Evolutionary conservation across 1,140 invertebrate genomes (phyloP), one percentile per base, ranked within the genome.

Genomic region (Aphelenchoides fujianensis): DNA sequence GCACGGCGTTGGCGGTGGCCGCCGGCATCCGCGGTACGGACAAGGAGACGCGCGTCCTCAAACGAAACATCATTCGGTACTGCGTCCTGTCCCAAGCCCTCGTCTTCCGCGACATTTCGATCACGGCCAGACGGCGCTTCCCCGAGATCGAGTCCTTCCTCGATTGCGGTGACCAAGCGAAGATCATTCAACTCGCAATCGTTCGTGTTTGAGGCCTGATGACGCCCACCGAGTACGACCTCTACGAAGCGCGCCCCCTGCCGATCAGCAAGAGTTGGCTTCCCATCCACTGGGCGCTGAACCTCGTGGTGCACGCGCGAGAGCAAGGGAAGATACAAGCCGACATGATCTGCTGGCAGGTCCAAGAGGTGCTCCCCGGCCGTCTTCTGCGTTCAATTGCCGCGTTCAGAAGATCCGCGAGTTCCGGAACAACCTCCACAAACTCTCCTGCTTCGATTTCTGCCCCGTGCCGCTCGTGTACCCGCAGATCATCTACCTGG

Each of bases 401-500:
- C n/a, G 16, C 27, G 2, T 61, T 27, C 28, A 61, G 57, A 66
- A 72, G 36, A 69, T 77, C n/a, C 64, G 59, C 16, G 31, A 12
- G 3, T 77, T 77, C 28, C 55, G 74, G 5, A 36, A 9, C 1
- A 69, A n/a, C n/a, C n/a, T n/a, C n/a, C 41, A n/a, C 57, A 73
- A 69, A 9, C 12, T 0, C 19, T 12, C 2, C 19, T 71, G 2
- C 2, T 70, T 3, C n/a, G n/a, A n/a, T n/a, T n/a, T n/a, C n/a
- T n/a, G n/a, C n/a, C n/a, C n/a, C n/a, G 68, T 78, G 3, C 77
- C 77, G 0, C 32, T 78, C 23, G 73, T 73, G 19, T 78, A 78
- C 35, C 77, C 77, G 19, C 77, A 78, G 67, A 71, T 79, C 28
- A 76, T 79, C 12, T 79, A 71, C 59, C 54, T 79, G 23, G 77